phyloP scores from a whole-genome alignment of 1,140 invertebrate genomes.

The Drosophila rhopaloa region DNA sequence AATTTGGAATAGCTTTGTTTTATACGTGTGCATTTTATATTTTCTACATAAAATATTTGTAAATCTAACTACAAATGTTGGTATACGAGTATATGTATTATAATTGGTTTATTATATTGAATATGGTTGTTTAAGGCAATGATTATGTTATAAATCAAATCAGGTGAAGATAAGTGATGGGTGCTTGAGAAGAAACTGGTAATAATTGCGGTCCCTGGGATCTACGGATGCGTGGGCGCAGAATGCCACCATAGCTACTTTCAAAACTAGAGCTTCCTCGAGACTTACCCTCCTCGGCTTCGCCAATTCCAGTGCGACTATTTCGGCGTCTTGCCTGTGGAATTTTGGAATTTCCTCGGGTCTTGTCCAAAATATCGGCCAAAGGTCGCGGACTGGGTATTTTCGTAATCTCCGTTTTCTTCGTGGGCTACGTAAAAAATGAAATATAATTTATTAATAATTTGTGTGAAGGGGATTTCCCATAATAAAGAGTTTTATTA shows the following conservation, averaged over 20 bases:
- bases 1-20: not conserved
- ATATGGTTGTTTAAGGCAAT: not conserved
- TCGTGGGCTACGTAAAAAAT: slow-evolving; percentile 53
- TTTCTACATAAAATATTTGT: not conserved
- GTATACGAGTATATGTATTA: not conserved
- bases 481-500: no score
- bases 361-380: slow-evolving; percentile 78
- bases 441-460: no score
- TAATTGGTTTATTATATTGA: not conserved
- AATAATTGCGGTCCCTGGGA: slow-evolving; percentile 58
- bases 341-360: slow-evolving; percentile 68
- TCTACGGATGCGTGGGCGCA: slow-evolving; percentile 67
- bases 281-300: slow-evolving; percentile 73
- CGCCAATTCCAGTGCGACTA: slow-evolving; percentile 54
- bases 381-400: slow-evolving; percentile 80
- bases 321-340: slow-evolving; percentile 68
- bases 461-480: no score
- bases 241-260: slow-evolving; percentile 50
- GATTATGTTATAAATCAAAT: not conserved
- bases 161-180: slow-evolving; percentile 3
- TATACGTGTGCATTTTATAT: not conserved
- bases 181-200: slow-evolving; percentile 18
- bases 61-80: not conserved
- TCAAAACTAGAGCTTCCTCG: slow-evolving; percentile 26
- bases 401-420: slow-evolving; percentile 73